Percentiles rank a stretch among this genome's conserved stretches.
Conservation (phyloP, 64 coral and sea anemone species). For the Dendrophyllia cribrosa region DNA sequence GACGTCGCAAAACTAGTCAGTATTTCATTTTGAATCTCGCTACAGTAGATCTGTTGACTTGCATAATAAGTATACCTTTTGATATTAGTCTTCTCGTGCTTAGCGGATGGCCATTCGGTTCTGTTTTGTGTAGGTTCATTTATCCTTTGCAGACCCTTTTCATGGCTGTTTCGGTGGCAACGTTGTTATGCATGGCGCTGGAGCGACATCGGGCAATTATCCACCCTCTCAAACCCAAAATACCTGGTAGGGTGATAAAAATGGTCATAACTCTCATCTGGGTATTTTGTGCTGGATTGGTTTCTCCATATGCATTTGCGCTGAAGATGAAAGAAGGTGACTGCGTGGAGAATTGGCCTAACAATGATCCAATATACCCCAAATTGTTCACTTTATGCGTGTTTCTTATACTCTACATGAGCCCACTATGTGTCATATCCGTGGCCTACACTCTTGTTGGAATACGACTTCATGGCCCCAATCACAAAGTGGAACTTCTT, state of each 20-base stretch:
- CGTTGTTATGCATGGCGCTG: conserved; percentile 70
- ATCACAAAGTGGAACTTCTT: background rate
- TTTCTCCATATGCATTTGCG: conserved; percentile 58
- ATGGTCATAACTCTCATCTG: conserved; percentile 33
- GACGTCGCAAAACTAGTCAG: conserved; percentile 63
- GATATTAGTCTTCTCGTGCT: conserved; percentile 41
- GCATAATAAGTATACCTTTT: conserved; percentile 66
- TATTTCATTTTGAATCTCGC: conserved; percentile 77
- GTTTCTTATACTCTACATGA: conserved; percentile 68
- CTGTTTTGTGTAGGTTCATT: conserved; percentile 60
- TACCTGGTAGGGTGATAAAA: conserved; percentile 13
- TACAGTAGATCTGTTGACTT: conserved; percentile 57
- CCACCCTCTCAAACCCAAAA: conserved; percentile 56
- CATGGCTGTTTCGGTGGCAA: conserved; percentile 68
- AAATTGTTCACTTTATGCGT: conserved; percentile 55
- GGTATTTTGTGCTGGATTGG: conserved; percentile 29
- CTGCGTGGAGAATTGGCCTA: conserved; percentile 72
- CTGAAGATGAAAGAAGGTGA: background rate
- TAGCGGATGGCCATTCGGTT: conserved; percentile 51
- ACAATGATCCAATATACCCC: background rate
- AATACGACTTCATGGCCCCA: conserved; percentile 8
- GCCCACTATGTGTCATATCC: conserved; percentile 58
- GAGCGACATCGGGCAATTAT: conserved; percentile 70
- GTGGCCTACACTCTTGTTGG: conserved; percentile 55
- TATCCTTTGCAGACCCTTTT: conserved; percentile 74